phyloP scores from a whole-genome alignment of 2,797 vertebrate species.

The Oreonectes daqikongensis region DNA sequence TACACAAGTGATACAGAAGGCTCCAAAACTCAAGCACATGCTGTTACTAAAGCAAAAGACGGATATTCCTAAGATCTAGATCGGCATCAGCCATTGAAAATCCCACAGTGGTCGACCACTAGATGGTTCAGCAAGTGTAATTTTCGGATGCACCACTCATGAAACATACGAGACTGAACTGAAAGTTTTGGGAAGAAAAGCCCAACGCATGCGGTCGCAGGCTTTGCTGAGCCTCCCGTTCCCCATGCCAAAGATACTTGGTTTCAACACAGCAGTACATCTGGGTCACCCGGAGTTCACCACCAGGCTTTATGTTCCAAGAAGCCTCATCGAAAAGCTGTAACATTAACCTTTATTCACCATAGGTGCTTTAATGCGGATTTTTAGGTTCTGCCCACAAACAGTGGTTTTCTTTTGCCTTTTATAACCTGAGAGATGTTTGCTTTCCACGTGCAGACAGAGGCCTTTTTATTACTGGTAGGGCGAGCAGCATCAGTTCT shows the following conservation, averaged over 20 bases:
- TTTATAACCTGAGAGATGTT: constrained; percentile 49
- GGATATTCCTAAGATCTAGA: background rate
- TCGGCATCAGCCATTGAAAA: constrained; percentile 22
- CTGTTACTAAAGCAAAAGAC: background rate
- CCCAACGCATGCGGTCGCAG: constrained; percentile 3
- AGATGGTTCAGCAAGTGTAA: background rate
- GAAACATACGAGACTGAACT: background rate
- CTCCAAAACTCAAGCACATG: no score
- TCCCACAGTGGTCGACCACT: constrained; percentile 21
- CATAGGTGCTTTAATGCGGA: constrained; percentile 66
- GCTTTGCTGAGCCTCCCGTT: constrained; percentile 25
- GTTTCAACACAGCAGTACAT: constrained; percentile 48
- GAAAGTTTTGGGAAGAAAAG: constrained; percentile 19
- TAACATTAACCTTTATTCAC: constrained; percentile 53
- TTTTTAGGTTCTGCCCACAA: constrained; percentile 52
- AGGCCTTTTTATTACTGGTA: constrained; percentile 13
- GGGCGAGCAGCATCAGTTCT: constrained; percentile 21
- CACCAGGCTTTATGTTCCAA: constrained; percentile 25
- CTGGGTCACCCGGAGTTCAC: constrained; percentile 67
- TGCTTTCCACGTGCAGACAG: background rate
- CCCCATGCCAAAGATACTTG: constrained; percentile 11
- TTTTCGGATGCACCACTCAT: background rate
- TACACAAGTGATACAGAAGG: no score
- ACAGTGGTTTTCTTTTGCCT: constrained; percentile 67
- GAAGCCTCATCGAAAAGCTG: background rate